Evolutionary conservation across 2,113 vertebrate genomes (phyloP), one percentile per base, ranked within the genome.

Genomic region (Stomatorhinus ivindoensis): DNA sequence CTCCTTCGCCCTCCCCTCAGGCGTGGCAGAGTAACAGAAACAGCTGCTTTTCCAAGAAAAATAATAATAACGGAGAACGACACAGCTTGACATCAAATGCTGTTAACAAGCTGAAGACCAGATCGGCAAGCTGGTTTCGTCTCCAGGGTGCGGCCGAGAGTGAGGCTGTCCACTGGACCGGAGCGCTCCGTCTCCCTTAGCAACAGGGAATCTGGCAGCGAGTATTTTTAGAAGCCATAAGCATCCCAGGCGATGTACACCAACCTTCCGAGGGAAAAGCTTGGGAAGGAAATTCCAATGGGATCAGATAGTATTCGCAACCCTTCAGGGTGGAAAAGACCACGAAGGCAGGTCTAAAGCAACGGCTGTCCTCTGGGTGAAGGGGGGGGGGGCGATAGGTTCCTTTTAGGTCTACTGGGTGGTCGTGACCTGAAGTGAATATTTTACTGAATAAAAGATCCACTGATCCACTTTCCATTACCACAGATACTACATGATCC

Each of bases 171-270:
- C 51, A n/a, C 39, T 24, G 87, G 55, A 46, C 31, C 15, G 31
- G 5, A 47, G 24, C 17, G 92, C 93, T 94, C 93, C 93, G 92
- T 92, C 91, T 95, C 94, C 95, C 96, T 94, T 96, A 96, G 96
- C 96, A 96, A 96, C 96, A 95, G 93, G 92, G 91, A 95, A 93
- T 95, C 92, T 93, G 92, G 92, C 91, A 86, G 91, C 91, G 94
- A 53, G 94, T 96, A 96, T 96, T 96, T 96, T 94, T 96, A 96
- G 96, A 94, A 91, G 92, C 88, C 90, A 93, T 92, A 93, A 92
- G 92, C 92, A 90, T 93, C 90, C 92, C 92, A 89, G 73, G 92
- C 90, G 92, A 93, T 6, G 19, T 65, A 80, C 31, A 15, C 47
- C 15, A 47, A 47, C 42, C 61, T 19, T 48, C 44, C 24, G 13